A percentile compares a stretch with the other conserved stretches of the same genome.
These are phyloP conservation scores for Hemichromis elongatus DNA, from an alignment of 2,113 vertebrate species.

Conservation along the genomic window DNA sequence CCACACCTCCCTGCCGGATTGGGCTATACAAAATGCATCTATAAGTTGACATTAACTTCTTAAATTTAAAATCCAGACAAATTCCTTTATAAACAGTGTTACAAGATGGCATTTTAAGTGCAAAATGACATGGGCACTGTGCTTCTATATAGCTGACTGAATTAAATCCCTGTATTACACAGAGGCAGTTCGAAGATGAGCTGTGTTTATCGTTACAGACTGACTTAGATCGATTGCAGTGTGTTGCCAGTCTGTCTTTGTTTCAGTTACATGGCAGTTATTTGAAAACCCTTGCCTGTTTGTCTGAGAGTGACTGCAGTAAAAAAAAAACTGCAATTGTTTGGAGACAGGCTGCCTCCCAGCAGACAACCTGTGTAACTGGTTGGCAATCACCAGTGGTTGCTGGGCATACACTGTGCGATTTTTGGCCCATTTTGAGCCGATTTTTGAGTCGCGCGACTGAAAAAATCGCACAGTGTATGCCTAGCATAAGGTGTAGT, in stretches of 20 bases:
- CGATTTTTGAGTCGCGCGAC: no score
- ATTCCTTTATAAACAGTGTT: rapidly evolving
- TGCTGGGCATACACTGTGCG: no score
- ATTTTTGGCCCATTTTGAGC: no score
- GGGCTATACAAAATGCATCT: no score
- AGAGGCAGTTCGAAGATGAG: not conserved
- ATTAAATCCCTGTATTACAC: not conserved
- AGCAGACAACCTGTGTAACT: not conserved
- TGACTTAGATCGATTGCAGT: not conserved
- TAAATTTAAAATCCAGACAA: not conserved
- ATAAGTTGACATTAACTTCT: not conserved
- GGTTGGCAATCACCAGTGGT: not conserved
- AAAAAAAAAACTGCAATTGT: not conserved
- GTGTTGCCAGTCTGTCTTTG: not conserved
- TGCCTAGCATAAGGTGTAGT: no score
- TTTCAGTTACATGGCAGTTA: not conserved
- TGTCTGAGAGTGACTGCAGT: not conserved
- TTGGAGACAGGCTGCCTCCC: not conserved
- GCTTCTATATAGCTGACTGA: not conserved
- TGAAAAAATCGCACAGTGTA: no score
- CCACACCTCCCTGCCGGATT: no score
- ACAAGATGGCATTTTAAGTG: not conserved
- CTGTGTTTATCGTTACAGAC: rapidly evolving
- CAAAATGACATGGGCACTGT: not conserved
- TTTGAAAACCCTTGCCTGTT: not conserved